Evolutionary conservation across 1,140 invertebrate species (phyloP), one percentile per base, ranked within the genome.

Genomic region (Pachypeltis micranthus): DNA sequence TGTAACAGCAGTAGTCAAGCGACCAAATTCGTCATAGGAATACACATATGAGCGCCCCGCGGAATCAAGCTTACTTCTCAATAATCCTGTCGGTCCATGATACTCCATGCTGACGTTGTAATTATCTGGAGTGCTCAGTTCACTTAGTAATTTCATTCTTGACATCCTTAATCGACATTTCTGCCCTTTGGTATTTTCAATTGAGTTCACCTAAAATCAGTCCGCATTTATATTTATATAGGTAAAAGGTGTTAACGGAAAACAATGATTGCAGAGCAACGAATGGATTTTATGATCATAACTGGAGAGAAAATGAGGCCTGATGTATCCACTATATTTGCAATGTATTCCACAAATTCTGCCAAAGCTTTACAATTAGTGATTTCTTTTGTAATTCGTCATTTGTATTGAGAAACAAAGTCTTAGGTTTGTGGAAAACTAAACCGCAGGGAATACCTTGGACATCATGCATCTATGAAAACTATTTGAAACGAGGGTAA

Each of bases 41-140:
- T 97, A 98, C 1, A 95, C 88, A 71, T 91, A 94, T 59, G 90
- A 91, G 61, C 91, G 80, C 1, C 93, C 94, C 2, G 90, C 90
- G 28, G 90, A 91, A 70, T 95, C 91, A 39, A 91, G 78, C 72
- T 92, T 90, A 0, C 88, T 88, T 68, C 90, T 88, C 12, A 98
- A 72, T 24, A 98, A 76, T 0, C 93, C 94, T 1, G 86, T 90
- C 0, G 88, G 86, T 1, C 87, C 87, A 67, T 95, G 86, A 74
- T 98, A 98, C 66, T 93, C 91, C 72, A 96, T 95, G 0, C 90
- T 92, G 0, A 91, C 84, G 68, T 93, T 92, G 69, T 91, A 90
- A 76, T 94, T 93, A 69, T 94, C 90, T 0, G 91, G 89, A 1
- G 91, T 91, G 67, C 85, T 86, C 16, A 96, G 77, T 71, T 91